phyloP scores from a whole-genome alignment of 2,888 invertebrate genomes.

The Eubasilissa splendida region DNA sequence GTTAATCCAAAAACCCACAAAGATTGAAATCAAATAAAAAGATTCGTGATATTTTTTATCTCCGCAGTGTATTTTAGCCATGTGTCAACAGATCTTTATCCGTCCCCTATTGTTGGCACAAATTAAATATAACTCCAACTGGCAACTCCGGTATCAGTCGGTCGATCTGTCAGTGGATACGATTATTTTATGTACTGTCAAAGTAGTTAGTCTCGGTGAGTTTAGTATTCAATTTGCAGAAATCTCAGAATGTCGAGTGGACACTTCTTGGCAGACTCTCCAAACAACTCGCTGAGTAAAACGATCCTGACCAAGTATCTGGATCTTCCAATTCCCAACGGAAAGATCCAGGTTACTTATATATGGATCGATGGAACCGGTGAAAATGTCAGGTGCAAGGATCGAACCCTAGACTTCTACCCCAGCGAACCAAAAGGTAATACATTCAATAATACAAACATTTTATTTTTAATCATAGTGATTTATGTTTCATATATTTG shows the following conservation, averaged over 20 bases:
- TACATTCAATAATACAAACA: too few relatives aligned
- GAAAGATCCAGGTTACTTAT: constrained; percentile 76
- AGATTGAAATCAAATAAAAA: constrained; percentile 4
- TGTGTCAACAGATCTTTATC: constrained; percentile 35
- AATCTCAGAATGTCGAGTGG: constrained; percentile 26
- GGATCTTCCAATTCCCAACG: constrained; percentile 75
- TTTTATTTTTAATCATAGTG: too few relatives aligned
- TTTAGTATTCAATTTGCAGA: constrained; percentile 4
- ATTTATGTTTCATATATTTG: too few relatives aligned
- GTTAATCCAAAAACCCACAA: not conserved
- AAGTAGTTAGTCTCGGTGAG: not conserved
- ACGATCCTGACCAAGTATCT: constrained; percentile 73
- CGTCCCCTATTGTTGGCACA: constrained; percentile 19
- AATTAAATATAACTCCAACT: not conserved
- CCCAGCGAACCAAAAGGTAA: constrained; percentile 73
- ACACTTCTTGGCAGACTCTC: constrained; percentile 45
- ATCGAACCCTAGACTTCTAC: constrained; percentile 78
- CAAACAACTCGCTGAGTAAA: constrained; percentile 65
- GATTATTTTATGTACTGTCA: not conserved
- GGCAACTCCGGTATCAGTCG: not conserved
- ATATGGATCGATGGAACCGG: constrained; percentile 86
- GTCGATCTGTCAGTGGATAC: constrained; percentile 13
- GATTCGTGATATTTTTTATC: constrained; percentile 5
- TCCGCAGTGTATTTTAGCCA: not conserved
- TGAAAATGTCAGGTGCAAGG: constrained; percentile 79